These are phyloP conservation scores for Pogonophryne albipinna DNA, from an alignment of 2,797 vertebrate species.

Conservation along the genomic window DNA sequence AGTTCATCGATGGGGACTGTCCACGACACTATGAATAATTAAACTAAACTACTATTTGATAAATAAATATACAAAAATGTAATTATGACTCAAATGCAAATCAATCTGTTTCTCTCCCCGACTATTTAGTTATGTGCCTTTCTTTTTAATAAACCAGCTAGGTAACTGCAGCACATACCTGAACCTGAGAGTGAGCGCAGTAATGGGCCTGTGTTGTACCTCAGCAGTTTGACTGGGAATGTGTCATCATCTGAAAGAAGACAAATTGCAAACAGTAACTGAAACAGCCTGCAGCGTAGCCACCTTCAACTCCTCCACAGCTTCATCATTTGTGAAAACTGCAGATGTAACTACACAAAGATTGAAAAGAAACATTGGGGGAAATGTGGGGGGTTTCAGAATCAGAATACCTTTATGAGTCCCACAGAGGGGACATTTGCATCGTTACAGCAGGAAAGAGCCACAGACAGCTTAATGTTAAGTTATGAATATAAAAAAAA, in stretches of 20 bases:
- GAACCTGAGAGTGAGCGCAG: neutral
- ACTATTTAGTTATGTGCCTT: no score
- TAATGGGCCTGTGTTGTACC: neutral
- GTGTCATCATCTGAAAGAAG: conserved; percentile 36
- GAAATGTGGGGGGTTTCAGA: neutral
- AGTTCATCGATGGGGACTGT: no score
- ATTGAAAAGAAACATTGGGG: neutral
- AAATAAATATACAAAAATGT: neutral
- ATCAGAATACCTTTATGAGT: no score
- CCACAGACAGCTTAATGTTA: no score
- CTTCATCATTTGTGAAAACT: conserved; percentile 6
- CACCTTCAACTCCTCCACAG: conserved; percentile 17
- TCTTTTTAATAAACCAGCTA: neutral
- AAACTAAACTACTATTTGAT: neutral
- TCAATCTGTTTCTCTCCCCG: neutral
- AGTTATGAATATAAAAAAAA: no score
- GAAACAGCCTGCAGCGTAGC: conserved; percentile 31
- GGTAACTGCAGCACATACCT: neutral
- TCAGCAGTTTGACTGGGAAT: neutral
- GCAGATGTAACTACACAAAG: conserved; percentile 31
- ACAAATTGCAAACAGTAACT: conserved; percentile 25
- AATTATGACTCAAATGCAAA: neutral
- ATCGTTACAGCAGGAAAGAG: no score
- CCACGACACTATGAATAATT: no score
- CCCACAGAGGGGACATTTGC: no score